Conservation (phyloP, 1,140 invertebrate species). For the Sitophilus oryzae region DNA sequence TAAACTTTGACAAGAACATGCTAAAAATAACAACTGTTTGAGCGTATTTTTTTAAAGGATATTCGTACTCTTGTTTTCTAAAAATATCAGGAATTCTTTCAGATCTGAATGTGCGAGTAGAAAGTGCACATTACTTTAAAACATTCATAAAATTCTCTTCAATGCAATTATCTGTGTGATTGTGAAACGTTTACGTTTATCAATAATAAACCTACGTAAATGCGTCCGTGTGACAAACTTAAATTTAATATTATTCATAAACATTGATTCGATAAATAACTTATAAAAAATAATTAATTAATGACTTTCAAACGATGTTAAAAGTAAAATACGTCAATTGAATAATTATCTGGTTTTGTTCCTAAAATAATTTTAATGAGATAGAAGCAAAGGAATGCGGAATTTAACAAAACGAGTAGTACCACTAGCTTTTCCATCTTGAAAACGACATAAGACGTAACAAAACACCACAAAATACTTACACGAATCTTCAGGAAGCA, state of each 20-base stretch:
- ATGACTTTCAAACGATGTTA: neutral
- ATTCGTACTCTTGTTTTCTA: neutral
- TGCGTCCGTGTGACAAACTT: neutral
- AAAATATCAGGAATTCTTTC: neutral
- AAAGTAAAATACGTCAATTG: neutral
- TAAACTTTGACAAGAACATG: neutral
- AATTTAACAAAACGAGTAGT: neutral
- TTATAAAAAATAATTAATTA: neutral
- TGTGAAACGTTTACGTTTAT: too few species aligned
- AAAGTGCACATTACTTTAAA: neutral
- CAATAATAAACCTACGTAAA: neutral
- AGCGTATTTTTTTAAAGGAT: neutral
- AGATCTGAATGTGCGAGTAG: neutral
- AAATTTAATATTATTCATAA: neutral
- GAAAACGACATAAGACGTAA: too few species aligned
- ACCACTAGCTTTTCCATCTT: too few species aligned
- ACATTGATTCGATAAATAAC: neutral
- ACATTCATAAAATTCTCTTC: neutral
- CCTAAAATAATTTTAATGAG: neutral
- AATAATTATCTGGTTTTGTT: neutral
- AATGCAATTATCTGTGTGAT: too few species aligned
- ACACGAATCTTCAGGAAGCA: too few species aligned
- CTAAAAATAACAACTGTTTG: neutral
- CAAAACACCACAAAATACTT: too few species aligned
- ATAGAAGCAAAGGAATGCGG: neutral